These are phyloP conservation scores for Arizona elegans DNA, from an alignment of 2,113 vertebrate genomes.

Conservation along the genomic window DNA sequence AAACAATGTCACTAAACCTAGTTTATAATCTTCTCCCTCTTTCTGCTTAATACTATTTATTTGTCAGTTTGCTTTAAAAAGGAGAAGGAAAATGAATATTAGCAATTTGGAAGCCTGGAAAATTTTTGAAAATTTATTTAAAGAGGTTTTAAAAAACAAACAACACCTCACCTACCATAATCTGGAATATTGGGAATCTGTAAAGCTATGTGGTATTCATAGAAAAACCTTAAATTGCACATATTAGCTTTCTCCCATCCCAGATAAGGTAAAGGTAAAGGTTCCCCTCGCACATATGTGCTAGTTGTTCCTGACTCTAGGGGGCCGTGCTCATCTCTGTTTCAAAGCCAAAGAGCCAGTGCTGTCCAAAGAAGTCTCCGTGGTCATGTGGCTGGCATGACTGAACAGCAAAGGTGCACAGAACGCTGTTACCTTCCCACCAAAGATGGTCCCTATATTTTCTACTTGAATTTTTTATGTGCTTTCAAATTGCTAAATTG, in stretches of 20 bases:
- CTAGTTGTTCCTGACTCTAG: too few relatives aligned
- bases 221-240: neutral
- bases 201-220: neutral
- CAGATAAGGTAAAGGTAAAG: neutral
- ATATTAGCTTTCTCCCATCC: neutral
- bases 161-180: neutral
- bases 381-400: too few relatives aligned
- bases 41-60: conserved; percentile 26
- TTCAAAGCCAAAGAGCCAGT: too few relatives aligned
- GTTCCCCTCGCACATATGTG: too few relatives aligned
- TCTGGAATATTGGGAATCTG: neutral
- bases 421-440: too few relatives aligned
- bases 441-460: too few relatives aligned
- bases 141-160: neutral
- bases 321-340: too few relatives aligned
- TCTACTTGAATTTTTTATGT: too few relatives aligned
- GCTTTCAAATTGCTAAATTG: too few relatives aligned
- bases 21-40: conserved; percentile 36
- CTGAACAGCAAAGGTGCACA: too few relatives aligned
- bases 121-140: neutral
- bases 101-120: neutral
- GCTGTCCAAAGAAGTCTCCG: too few relatives aligned
- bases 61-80: neutral
- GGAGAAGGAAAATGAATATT: neutral
- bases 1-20: conserved; percentile 34